A percentile compares a stretch with the other conserved stretches of the same genome.
phyloP scores from a whole-genome alignment of 1,140 invertebrate species.

The Ridgeia piscesae region DNA sequence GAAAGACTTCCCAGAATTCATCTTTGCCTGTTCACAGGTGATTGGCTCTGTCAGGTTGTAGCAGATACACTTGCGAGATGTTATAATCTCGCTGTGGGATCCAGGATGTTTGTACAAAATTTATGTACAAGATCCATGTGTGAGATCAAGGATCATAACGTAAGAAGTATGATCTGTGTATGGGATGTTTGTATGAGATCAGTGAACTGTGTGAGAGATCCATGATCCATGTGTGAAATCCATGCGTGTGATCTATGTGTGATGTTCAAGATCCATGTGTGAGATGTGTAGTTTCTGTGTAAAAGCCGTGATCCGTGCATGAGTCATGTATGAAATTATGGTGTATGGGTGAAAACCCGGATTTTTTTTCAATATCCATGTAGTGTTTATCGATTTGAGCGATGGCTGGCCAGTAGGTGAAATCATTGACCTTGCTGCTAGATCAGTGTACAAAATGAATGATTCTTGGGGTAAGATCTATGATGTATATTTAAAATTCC shows the following conservation, averaged over 20 bases:
- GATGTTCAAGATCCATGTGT: not conserved
- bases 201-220: not conserved
- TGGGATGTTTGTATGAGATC: not conserved
- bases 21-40: conserved; percentile 63
- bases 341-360: too few relatives aligned
- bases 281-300: not conserved
- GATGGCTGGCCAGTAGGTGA: too few relatives aligned
- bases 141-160: not conserved
- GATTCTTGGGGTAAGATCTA: not conserved
- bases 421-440: too few relatives aligned
- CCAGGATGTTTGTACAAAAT: not conserved
- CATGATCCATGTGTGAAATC: not conserved
- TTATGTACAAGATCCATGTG: not conserved
- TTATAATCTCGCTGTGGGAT: not conserved
- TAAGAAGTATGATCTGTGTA: not conserved
- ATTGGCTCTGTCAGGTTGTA: not conserved
- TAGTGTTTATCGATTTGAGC: too few relatives aligned
- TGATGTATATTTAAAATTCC: not conserved
- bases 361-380: too few relatives aligned
- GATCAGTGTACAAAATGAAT: too few relatives aligned
- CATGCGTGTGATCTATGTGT: not conserved
- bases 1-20: conserved; percentile 61
- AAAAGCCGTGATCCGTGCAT: not conserved
- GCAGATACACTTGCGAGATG: not conserved
- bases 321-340: conserved; percentile 10